Conservation (phyloP, 2,113 vertebrate species). For the Callaeas wilsoni region DNA sequence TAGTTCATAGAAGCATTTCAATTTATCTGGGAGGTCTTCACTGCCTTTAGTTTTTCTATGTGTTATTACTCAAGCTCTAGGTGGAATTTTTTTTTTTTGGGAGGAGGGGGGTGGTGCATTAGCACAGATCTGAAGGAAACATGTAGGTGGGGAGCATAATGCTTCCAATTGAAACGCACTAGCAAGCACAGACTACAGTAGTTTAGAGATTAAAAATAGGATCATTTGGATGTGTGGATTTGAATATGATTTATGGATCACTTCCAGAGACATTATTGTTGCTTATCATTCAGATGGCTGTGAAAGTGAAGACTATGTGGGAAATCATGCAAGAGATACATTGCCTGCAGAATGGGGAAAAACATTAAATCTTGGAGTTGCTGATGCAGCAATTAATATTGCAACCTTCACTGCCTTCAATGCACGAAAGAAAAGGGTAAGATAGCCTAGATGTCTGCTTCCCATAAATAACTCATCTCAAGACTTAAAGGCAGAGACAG, state of each 20-base stretch:
- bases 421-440: slow-evolving; percentile 39
- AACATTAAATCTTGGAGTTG: slow-evolving; percentile 61
- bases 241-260: slow-evolving; percentile 74
- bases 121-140: slow-evolving; percentile 50
- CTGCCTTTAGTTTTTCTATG: neutral
- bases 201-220: slow-evolving; percentile 68
- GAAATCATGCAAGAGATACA: slow-evolving; percentile 58
- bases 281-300: slow-evolving; percentile 62
- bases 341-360: slow-evolving; percentile 30
- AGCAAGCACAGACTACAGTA: slow-evolving; percentile 36
- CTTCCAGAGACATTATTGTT: slow-evolving; percentile 63
- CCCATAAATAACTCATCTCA: slow-evolving; percentile 50
- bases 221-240: slow-evolving; percentile 60
- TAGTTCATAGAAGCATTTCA: neutral
- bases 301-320: slow-evolving; percentile 53
- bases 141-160: slow-evolving; percentile 54
- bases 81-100: neutral
- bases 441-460: slow-evolving; percentile 43
- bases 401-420: slow-evolving; percentile 42
- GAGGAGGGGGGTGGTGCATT: neutral
- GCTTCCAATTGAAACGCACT: slow-evolving; percentile 37
- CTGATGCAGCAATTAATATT: slow-evolving; percentile 72
- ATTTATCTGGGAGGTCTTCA: neutral
- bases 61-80: neutral
- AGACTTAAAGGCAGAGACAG: slow-evolving; percentile 6